Evolutionary conservation across 37 sponge, comb jelly and placozoan genomes (phyloP).

Genomic region (Tethya wilhelma): DNA sequence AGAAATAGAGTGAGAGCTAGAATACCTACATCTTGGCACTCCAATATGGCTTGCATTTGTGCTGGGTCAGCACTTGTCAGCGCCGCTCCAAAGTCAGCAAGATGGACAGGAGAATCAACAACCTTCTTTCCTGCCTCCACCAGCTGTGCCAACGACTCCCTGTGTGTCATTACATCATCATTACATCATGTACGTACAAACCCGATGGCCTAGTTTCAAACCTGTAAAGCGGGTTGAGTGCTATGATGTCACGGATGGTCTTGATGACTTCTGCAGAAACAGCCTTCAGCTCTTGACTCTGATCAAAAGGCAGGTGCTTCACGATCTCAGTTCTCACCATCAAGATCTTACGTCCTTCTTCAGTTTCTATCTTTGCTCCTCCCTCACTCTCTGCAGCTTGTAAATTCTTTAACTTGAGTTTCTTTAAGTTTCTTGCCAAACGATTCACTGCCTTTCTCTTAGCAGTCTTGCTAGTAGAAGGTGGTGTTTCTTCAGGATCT

Average conservation of each 20-base stretch:
- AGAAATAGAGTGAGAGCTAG: not conserved
- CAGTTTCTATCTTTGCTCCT: not conserved
- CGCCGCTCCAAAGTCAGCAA: constrained; percentile 96
- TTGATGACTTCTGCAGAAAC: constrained; percentile 92
- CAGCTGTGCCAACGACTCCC: constrained; percentile 84
- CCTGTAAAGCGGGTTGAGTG: constrained; percentile 88
- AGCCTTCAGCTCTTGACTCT: constrained; percentile 83
- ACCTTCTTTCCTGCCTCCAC: constrained; percentile 86
- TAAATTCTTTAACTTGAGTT: not conserved
- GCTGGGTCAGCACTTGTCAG: constrained; percentile 84
- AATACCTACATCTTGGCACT: constrained; percentile 39
- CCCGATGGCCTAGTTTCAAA: constrained; percentile 5
- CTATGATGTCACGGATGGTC: constrained; percentile 92
- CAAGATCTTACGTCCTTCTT: constrained; percentile 32
- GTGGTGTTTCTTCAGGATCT: too few relatives aligned
- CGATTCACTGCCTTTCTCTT: not conserved
- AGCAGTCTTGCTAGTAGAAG: not conserved
- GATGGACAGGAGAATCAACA: constrained; percentile 85
- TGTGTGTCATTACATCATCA: constrained; percentile 8
- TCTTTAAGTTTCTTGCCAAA: not conserved
- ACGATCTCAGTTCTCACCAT: constrained; percentile 88
- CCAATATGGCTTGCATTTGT: constrained; percentile 86
- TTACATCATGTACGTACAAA: too few relatives aligned
- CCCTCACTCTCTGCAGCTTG: not conserved
- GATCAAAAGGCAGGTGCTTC: constrained; percentile 71